Conservation (phyloP, 2,888 invertebrate genomes). For the Ernsta delagoae region DNA sequence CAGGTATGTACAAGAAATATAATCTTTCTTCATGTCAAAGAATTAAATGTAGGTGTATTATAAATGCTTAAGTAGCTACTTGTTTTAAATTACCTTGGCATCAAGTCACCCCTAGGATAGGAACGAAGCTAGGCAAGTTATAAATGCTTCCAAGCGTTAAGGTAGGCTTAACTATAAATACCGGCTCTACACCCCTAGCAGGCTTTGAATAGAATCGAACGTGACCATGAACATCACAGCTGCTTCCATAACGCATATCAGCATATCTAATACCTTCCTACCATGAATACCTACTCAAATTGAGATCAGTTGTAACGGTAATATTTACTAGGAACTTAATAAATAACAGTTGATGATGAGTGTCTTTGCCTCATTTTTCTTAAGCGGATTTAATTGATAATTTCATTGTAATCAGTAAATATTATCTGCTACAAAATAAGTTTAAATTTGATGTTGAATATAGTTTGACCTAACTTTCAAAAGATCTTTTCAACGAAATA, state of each 20-base stretch:
- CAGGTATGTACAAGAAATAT: too few relatives aligned
- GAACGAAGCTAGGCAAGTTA: neutral
- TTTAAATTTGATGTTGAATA: neutral
- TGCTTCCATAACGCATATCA: neutral
- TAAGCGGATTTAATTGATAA: too few relatives aligned
- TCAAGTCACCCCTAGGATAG: neutral
- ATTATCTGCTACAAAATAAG: too few relatives aligned
- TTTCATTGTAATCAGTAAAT: too few relatives aligned
- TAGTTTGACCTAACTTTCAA: neutral
- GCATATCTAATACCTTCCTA: too few relatives aligned
- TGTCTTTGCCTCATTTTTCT: too few relatives aligned
- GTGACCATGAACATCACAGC: neutral
- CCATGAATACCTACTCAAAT: too few relatives aligned
- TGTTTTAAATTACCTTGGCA: neutral
- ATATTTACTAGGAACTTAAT: too few relatives aligned
- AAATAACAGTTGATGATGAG: too few relatives aligned
- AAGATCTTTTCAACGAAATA: conserved; percentile 8
- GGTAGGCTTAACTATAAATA: conserved; percentile 5
- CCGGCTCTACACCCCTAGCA: neutral
- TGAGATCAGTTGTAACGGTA: too few relatives aligned
- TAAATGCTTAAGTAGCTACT: neutral
- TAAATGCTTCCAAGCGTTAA: neutral
- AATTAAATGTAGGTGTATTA: too few relatives aligned
- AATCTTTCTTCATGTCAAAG: too few relatives aligned
- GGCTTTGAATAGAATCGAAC: neutral